phyloP scores from a whole-genome alignment of 1,140 invertebrate species.

The Drosophila tristis region DNA sequence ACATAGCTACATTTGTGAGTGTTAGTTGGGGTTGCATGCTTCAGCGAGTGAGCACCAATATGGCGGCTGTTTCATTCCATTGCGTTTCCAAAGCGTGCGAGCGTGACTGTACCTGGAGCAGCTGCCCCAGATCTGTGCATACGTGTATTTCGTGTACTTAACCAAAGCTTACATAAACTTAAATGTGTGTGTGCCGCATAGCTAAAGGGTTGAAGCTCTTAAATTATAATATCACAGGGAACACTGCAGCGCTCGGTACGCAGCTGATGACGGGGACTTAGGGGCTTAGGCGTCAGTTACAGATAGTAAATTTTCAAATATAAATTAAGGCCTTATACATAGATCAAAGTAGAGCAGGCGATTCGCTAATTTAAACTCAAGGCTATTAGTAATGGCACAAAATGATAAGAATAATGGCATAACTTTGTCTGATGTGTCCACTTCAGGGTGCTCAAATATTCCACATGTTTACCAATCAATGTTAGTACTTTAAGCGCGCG shows the following conservation, averaged over 20 bases:
- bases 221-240: too few species aligned
- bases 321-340: not conserved
- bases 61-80: slow-evolving; percentile 57
- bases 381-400: too few species aligned
- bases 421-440: too few species aligned
- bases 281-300: too few species aligned
- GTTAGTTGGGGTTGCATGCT: slow-evolving; percentile 27
- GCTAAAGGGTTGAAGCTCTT: too few species aligned
- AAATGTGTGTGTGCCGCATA: not conserved
- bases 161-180: not conserved
- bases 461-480: not conserved
- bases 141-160: not conserved
- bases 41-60: slow-evolving; percentile 20
- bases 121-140: not conserved
- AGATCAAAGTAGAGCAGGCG: not conserved
- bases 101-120: slow-evolving; percentile 42
- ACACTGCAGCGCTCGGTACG: too few species aligned
- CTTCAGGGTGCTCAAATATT: too few species aligned
- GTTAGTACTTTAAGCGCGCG: not conserved
- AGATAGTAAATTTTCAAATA: too few species aligned
- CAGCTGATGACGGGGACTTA: too few species aligned
- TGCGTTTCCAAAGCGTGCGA: slow-evolving; percentile 59
- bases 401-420: not conserved
- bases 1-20: not conserved
- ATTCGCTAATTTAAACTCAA: not conserved